Base-by-base conservation (phyloP, 1,140 invertebrate genomes). In the Drosophila pallidifrons region DNA sequence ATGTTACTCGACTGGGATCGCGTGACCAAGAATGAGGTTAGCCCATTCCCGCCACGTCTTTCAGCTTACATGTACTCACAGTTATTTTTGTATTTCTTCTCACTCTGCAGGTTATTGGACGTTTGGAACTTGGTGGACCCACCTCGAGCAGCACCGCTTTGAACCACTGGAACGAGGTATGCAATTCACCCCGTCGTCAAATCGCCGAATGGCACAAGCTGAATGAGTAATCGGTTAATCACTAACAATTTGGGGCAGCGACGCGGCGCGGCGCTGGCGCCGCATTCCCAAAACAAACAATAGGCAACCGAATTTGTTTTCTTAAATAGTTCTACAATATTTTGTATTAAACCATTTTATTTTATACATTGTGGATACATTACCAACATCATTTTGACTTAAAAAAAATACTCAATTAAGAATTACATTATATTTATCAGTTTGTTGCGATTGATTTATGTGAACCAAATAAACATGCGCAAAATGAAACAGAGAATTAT, bases 141-240 rank as follows among this genome's bases (percentile, higher is more conserved):
- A 96, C 96, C 81, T 95, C 95, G 64, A 94, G 94, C 73, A 96
- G 96, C 69, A 95, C 96, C 43, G 97, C 98, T 25, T 93, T 97
- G 8, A 97, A 98, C 91, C 98, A 99, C 93, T 99, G 98, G 98
- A 97, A 96, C 80, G 98, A 99, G 94, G 98, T 99, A 60, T 96
- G 97, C 93, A 98, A 96, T 91, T 98, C 98, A 67, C 98, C 98
- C n/a, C 95, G 98, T 72, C 95, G 98, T 70, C 98, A 99, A 94
- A 99, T 99, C 89, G 98, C 98, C 51, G 98, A 99, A 93, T 99
- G 98, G 98, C 98, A 99, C 95, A 99, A 99, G 94, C 94, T 99
- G 71, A 95, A 96, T 92, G 98, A 99, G 94, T 98, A 96, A 86
- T 45, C 43, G 67, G 28, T 30, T n/a, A 3, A 58, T 28, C 35